Conservation (phyloP, 2,888 invertebrate species). For the Stenichneumon culpator region DNA sequence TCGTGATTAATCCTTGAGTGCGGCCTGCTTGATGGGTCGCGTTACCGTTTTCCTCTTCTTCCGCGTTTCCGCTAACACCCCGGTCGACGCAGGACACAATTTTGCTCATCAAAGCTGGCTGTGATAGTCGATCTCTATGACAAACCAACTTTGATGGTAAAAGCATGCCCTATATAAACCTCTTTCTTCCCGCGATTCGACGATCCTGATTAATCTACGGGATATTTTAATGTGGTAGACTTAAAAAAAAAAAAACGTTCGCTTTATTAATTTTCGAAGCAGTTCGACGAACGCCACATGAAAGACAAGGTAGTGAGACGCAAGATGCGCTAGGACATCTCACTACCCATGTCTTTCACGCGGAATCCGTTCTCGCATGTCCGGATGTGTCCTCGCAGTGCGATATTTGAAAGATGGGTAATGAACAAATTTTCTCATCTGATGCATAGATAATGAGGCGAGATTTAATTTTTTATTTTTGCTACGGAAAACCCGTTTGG, state of each 20-base stretch:
- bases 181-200: constrained; percentile 18
- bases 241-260: constrained; percentile 2
- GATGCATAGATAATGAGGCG: not conserved
- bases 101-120: constrained; percentile 98
- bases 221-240: not conserved
- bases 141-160: constrained; percentile 93
- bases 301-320: constrained; percentile 99
- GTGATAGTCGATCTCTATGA: constrained; percentile 95
- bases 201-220: not conserved
- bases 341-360: constrained; percentile 99
- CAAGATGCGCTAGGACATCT: constrained; percentile 91
- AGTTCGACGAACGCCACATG: constrained; percentile 89
- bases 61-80: constrained; percentile 54
- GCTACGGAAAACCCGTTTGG: not conserved
- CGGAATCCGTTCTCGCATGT: constrained; percentile 85
- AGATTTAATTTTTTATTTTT: not conserved
- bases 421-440: constrained; percentile 11
- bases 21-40: constrained; percentile 1
- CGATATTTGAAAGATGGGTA: not conserved
- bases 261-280: constrained; percentile 30
- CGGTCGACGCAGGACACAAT: constrained; percentile 86
- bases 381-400: not conserved
- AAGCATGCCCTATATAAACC: constrained; percentile 84
- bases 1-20: constrained; percentile 7
- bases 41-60: constrained; percentile 44